Evolutionary conservation across 2,797 vertebrate genomes (phyloP).

Genomic region (Rhynchotus rufescens): DNA sequence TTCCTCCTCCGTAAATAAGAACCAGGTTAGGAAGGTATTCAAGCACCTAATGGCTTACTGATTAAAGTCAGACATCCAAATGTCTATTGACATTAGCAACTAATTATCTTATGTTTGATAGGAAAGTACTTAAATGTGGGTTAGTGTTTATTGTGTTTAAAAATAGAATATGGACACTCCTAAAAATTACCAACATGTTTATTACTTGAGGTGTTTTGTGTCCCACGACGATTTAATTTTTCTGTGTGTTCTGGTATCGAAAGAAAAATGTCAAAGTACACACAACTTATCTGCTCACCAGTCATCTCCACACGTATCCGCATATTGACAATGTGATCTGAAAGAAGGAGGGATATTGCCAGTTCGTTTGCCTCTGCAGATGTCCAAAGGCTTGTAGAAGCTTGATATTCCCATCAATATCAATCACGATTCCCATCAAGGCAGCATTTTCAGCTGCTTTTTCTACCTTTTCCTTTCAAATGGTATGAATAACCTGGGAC

Average conservation of each 20-base stretch:
- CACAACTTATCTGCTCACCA: background rate
- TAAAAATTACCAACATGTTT: background rate
- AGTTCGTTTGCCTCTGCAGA: background rate
- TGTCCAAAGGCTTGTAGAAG: background rate
- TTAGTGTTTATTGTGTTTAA: background rate
- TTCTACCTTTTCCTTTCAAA: background rate
- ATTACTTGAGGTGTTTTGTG: background rate
- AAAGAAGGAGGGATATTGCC: background rate
- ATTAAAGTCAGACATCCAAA: background rate
- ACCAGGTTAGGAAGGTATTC: background rate
- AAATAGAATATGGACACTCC: background rate
- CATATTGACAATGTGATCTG: background rate
- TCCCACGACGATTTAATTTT: background rate
- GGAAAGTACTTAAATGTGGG: background rate
- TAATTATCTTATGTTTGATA: background rate
- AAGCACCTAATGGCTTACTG: background rate
- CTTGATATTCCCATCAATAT: too few relatives aligned
- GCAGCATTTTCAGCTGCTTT: background rate
- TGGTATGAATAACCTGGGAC: background rate
- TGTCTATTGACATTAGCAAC: background rate
- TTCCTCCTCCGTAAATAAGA: background rate
- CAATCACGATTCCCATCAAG: background rate
- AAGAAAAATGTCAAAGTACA: background rate
- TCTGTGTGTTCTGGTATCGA: background rate
- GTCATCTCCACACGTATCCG: accelerated